Conservation (phyloP, 2,888 invertebrate species). For the Mylabris sibirica region DNA sequence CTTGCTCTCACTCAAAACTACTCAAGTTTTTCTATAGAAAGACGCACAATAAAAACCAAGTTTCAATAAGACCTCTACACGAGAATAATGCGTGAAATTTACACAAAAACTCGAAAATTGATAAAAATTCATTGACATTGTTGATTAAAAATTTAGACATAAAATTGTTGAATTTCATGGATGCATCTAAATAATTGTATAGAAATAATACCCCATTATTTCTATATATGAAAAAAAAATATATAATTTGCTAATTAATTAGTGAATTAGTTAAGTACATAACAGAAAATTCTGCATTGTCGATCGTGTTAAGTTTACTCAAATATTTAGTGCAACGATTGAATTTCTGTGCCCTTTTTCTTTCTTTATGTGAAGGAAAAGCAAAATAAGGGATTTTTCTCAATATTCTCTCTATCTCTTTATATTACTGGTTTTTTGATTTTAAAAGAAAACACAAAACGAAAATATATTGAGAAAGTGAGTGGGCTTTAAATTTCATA, state of each 20-base stretch:
- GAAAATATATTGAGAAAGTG: not conserved
- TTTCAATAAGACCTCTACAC: not conserved
- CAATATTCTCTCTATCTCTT: too few relatives aligned
- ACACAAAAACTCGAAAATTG: not conserved
- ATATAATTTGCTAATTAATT: not conserved
- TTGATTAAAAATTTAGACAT: not conserved
- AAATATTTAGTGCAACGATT: not conserved
- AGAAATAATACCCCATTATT: not conserved
- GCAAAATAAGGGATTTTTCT: not conserved
- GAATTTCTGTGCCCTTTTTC: not conserved
- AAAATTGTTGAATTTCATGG: slow-evolving; percentile 5
- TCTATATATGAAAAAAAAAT: not conserved
- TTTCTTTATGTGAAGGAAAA: not conserved
- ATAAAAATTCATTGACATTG: not conserved
- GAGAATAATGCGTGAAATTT: too few relatives aligned
- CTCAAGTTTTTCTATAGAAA: not conserved
- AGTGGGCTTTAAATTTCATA: slow-evolving; percentile 6
- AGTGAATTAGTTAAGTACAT: not conserved
- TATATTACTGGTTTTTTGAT: not conserved
- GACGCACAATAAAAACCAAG: not conserved
- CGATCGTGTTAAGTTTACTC: not conserved
- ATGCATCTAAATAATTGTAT: slow-evolving; percentile 6
- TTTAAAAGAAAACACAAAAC: not conserved
- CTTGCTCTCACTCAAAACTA: not conserved
- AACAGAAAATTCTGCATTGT: not conserved